Evolutionary conservation across 2,888 invertebrate genomes (phyloP).

Genomic region (Beris morrisii): DNA sequence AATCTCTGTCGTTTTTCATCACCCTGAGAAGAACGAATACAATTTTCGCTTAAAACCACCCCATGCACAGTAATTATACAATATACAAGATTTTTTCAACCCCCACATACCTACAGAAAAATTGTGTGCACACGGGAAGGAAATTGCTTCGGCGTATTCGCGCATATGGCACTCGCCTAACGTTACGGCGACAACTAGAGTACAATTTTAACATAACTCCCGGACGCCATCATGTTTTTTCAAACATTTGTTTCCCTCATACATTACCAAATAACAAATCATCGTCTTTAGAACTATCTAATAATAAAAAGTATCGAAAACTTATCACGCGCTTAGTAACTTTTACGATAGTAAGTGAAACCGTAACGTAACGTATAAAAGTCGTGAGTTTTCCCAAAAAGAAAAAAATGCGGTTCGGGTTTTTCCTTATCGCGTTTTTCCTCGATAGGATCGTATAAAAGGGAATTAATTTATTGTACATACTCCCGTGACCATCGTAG

Average conservation of each 20-base stretch:
- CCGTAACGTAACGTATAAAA: too few species aligned
- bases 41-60: too few species aligned
- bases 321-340: background rate
- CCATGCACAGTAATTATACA: too few species aligned
- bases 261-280: conserved; percentile 12
- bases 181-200: conserved; percentile 32
- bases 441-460: background rate
- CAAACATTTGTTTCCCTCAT: conserved; percentile 21
- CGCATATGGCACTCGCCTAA: conserved; percentile 14
- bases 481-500: too few species aligned
- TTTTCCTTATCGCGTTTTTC: background rate
- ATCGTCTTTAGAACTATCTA: conserved; percentile 14
- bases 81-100: too few species aligned
- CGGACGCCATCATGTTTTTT: conserved; percentile 39
- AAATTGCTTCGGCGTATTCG: conserved; percentile 18
- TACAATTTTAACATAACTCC: conserved; percentile 33
- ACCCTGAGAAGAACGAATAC: too few species aligned
- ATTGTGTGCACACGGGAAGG: conserved; percentile 11
- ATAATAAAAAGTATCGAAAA: background rate
- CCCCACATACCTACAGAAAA: too few species aligned
- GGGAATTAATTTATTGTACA: too few species aligned
- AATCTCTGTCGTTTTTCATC: too few species aligned
- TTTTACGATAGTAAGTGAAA: background rate
- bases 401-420: background rate
- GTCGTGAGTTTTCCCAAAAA: background rate